phyloP scores from a whole-genome alignment of 2,888 invertebrate genomes.

The Mythimna impura region DNA sequence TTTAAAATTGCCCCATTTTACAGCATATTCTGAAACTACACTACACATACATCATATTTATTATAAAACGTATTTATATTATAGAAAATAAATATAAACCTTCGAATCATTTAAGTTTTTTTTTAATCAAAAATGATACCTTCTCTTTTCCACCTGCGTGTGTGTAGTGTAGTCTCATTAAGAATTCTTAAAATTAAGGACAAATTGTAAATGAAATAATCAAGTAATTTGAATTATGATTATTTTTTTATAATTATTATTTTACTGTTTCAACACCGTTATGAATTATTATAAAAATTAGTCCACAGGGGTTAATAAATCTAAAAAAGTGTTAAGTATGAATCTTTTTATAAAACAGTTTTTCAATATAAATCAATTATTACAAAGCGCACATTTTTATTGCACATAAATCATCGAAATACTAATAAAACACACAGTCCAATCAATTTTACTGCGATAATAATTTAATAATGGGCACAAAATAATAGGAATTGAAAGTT shows the following conservation, averaged over 20 bases:
- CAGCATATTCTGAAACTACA: conserved; percentile 26
- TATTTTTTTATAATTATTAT: conserved; percentile 11
- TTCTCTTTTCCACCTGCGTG: not conserved
- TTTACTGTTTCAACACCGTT: conserved; percentile 25
- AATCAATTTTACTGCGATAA: conserved; percentile 32
- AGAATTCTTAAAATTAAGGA: conserved; percentile 18
- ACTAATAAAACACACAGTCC: conserved; percentile 29
- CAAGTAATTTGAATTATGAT: conserved; percentile 23
- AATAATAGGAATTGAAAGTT: conserved; percentile 51
- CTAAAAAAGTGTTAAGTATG: conserved; percentile 8
- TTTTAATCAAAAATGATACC: not conserved
- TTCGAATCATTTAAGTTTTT: conserved; percentile 3
- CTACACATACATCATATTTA: conserved; percentile 10
- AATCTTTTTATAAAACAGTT: not conserved
- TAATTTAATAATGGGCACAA: conserved; percentile 43
- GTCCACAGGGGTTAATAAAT: conserved; percentile 34
- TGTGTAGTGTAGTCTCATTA: conserved; percentile 22
- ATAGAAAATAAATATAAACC: conserved; percentile 3
- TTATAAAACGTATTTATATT: not conserved
- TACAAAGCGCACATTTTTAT: conserved; percentile 45
- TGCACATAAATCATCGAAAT: conserved; percentile 30
- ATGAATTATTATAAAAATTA: conserved; percentile 28
- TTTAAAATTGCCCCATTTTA: conserved; percentile 22
- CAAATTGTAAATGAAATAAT: conserved; percentile 17
- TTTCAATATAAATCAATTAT: conserved; percentile 1